A percentile compares a stretch with the other conserved stretches of the same genome.
These are phyloP conservation scores for Malacoraja senta DNA, from an alignment of 2,797 vertebrate species.

Conservation along the genomic window DNA sequence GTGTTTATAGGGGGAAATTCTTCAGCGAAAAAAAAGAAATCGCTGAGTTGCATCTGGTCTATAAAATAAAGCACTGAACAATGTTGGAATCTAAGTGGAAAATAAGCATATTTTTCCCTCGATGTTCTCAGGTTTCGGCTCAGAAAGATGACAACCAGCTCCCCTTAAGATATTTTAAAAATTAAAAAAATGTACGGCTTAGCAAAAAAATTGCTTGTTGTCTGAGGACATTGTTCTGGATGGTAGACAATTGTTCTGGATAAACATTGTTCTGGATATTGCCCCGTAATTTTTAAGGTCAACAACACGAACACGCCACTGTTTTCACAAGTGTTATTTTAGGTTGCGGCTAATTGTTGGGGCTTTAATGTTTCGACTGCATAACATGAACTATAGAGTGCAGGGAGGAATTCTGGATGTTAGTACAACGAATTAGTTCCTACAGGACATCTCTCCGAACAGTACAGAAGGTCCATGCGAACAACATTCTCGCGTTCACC, in stretches of 20 bases:
- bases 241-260: no score
- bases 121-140: neutral
- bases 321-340: neutral
- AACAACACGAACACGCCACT: no score
- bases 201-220: neutral
- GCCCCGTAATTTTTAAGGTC: neutral
- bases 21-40: neutral
- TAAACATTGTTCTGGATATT: neutral
- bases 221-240: neutral
- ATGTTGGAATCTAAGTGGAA: neutral
- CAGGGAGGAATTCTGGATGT: neutral
- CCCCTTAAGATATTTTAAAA: neutral
- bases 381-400: no score
- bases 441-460: neutral
- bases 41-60: conserved; percentile 18
- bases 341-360: neutral
- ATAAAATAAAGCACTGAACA: neutral
- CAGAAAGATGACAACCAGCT: neutral
- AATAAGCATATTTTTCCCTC: neutral
- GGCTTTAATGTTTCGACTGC: neutral
- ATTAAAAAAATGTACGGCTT: neutral
- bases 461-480: neutral
- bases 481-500: neutral
- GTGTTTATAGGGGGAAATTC: conserved; percentile 28
- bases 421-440: no score